These are phyloP conservation scores for Actinia equina DNA, from an alignment of 64 coral and sea anemone species.

Conservation along the genomic window DNA sequence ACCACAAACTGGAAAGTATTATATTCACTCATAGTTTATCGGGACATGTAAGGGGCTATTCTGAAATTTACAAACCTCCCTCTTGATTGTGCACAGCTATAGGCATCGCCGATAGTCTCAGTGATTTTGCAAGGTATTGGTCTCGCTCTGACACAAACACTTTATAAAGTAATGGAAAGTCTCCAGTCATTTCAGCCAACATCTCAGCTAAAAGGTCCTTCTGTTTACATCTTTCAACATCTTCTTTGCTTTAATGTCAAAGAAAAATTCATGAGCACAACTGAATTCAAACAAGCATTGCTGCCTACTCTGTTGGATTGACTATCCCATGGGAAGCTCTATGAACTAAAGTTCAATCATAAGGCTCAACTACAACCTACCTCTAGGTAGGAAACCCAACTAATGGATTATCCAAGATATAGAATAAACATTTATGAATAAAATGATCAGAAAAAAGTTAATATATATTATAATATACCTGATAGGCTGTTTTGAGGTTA, in stretches of 20 bases:
- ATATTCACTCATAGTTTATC: no score
- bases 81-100: conserved; percentile 61
- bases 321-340: no score
- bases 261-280: not conserved
- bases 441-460: no score
- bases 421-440: no score
- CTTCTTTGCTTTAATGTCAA: conserved; percentile 60
- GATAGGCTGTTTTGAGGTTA: conserved; percentile 85
- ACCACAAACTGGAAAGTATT: no score
- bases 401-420: no score
- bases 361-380: no score
- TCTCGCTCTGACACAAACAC: conserved; percentile 93
- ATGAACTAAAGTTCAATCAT: no score
- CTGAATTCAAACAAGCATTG: not conserved
- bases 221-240: conserved; percentile 97
- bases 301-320: not conserved
- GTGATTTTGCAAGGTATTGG: conserved; percentile 66
- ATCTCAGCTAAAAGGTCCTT: conserved; percentile 98
- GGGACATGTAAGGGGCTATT: no score
- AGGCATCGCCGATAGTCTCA: conserved; percentile 76
- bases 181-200: conserved; percentile 98
- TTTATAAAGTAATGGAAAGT: conserved; percentile 91
- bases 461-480: conserved; percentile 43
- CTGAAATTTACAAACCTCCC: conserved; percentile 56
- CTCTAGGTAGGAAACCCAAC: no score